Evolutionary conservation across 1,140 invertebrate genomes (phyloP), one percentile per base, ranked within the genome.

Genomic region (Zophobas morio): DNA sequence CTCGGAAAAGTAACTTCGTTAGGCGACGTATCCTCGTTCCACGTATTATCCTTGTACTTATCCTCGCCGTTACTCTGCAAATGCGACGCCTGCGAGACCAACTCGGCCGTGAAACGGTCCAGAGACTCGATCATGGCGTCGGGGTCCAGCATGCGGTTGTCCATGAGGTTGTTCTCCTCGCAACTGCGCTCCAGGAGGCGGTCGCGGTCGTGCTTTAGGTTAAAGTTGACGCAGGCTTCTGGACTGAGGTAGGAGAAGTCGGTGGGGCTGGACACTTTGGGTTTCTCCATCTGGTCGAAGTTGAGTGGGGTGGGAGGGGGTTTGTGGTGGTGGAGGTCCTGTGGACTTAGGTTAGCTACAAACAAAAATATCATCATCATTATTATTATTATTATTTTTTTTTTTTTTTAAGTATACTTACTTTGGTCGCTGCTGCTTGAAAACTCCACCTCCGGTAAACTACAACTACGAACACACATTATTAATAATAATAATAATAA

Each of bases 1-100:
- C 92, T 95, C 0, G 94, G 94, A 83, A 94, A 95, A 0, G 93
- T 93, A 46, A 93, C 87, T 79, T 94, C 93, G 84, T 93, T 93
- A 0, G 91, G 92, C 60, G 90, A 92, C 6, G 89, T 89, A 1
- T 88, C 88, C 81, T 94, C 93, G 80, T 93, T 94, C 94, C 94
- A 95, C 0, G 93, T 94, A 80, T 93, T 83, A 57, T 81, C 82
- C 46, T 79, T 77, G 33, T 82, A 82, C 51, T 82, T 82, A 2
- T 82, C 77, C 47, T 82, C 79, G 39, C 81, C 83, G 34, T 87
- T 83, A 56, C 85, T 87, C 8, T 88, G 84, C 34, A 89, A 75
- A 74, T 88, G 83, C 5, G 82, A 87, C 0, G 88, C 88, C 60
- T 91, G 90, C 1, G 90, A 91, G 2, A 92, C 90, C 39, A 92